Conservation (phyloP, 2,888 invertebrate genomes). For the Homarus gammarus region DNA sequence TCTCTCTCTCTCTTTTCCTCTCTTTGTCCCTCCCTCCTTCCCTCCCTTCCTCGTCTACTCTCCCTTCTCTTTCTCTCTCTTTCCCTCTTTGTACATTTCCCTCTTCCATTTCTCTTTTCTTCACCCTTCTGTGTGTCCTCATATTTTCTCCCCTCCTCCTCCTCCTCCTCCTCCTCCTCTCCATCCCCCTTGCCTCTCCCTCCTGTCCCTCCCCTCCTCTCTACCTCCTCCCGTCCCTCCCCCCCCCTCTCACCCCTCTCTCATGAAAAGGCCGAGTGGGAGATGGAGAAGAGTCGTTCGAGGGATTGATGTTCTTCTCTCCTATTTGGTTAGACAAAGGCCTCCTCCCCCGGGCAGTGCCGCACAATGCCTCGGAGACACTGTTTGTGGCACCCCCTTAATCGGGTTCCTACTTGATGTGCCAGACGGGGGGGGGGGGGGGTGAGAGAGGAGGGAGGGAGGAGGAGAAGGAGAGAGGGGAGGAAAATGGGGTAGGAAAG, state of each 20-base stretch:
- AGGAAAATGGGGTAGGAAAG: neutral
- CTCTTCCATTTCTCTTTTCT: too few relatives aligned
- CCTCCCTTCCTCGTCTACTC: too few relatives aligned
- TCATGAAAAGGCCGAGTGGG: neutral
- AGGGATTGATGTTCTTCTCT: constrained; percentile 9
- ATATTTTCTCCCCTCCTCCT: neutral
- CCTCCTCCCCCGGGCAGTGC: neutral
- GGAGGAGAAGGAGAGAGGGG: neutral
- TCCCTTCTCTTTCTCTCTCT: too few relatives aligned
- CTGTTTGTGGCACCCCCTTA: constrained; percentile 27
- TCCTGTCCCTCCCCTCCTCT: neutral
- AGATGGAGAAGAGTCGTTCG: constrained; percentile 20
- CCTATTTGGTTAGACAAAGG: constrained; percentile 31
- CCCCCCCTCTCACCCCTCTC: too few relatives aligned
- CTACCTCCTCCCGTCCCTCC: neutral
- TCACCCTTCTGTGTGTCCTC: neutral
- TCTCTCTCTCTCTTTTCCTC: neutral
- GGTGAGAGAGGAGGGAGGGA: neutral
- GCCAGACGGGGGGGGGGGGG: neutral
- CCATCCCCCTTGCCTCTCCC: too few relatives aligned
- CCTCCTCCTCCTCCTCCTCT: neutral
- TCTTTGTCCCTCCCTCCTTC: too few relatives aligned
- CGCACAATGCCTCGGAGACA: constrained; percentile 21
- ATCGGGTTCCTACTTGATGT: neutral
- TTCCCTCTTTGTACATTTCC: too few relatives aligned